Percentiles rank a stretch among this genome's conserved stretches.
phyloP scores from a whole-genome alignment of 2,113 vertebrate genomes.

The Odobenus rosmarus region DNA sequence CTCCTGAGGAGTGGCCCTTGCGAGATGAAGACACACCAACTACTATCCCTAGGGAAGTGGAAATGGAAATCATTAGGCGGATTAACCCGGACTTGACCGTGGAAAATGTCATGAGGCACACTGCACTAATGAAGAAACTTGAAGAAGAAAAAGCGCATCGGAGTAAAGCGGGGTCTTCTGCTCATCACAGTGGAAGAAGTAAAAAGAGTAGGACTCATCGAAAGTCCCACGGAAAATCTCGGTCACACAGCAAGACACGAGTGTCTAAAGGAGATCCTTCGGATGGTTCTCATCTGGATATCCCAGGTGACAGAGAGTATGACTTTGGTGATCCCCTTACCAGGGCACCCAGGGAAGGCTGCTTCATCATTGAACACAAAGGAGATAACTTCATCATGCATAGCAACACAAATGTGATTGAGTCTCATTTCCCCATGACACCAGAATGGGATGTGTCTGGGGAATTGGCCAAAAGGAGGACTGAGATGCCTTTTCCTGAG shows the following conservation, averaged over 20 bases:
- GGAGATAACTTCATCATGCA: slow-evolving; percentile 97
- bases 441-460: slow-evolving; percentile 99
- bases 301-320: slow-evolving; percentile 92
- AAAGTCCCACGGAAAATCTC: slow-evolving; percentile 94
- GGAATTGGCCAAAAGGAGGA: slow-evolving; percentile 96
- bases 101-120: slow-evolving; percentile 97
- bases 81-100: slow-evolving; percentile 99
- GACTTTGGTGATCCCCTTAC: slow-evolving; percentile 92
- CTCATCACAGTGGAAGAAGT: slow-evolving; percentile 95
- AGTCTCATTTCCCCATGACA: slow-evolving; percentile 96
- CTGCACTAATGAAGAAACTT: slow-evolving; percentile 98
- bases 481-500: slow-evolving; percentile 98
- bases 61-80: slow-evolving; percentile 98
- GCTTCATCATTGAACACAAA: slow-evolving; percentile 93
- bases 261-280: slow-evolving; percentile 94
- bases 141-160: slow-evolving; percentile 97
- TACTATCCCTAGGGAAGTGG: slow-evolving; percentile 95
- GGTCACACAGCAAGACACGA: slow-evolving; percentile 97
- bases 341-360: slow-evolving; percentile 93
- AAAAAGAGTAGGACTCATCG: slow-evolving; percentile 94
- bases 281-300: slow-evolving; percentile 93
- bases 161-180: slow-evolving; percentile 95
- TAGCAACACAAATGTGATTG: slow-evolving; percentile 94
- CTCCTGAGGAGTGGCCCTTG: slow-evolving; percentile 98
- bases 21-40: slow-evolving; percentile 95